Evolutionary conservation across 2,113 vertebrate genomes (phyloP).

Genomic region (Phycodurus eques): DNA sequence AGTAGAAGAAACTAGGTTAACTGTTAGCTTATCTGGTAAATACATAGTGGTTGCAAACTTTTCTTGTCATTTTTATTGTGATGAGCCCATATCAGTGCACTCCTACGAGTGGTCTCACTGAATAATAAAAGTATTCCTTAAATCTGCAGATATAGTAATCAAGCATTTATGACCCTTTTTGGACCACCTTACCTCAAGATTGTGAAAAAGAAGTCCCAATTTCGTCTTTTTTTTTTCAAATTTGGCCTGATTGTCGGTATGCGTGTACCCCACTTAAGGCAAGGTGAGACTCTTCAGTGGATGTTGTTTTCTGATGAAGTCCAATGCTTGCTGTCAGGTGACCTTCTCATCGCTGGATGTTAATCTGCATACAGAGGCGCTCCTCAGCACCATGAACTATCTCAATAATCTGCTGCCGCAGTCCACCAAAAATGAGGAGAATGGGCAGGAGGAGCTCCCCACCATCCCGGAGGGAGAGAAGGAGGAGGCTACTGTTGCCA

Average conservation of each 20-base stretch:
- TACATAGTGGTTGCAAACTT: too few relatives aligned
- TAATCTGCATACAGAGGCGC: slow-evolving; percentile 92
- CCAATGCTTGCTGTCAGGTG: slow-evolving; percentile 53
- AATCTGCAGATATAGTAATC: too few relatives aligned
- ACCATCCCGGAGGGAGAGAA: slow-evolving; percentile 71
- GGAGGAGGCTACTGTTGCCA: slow-evolving; percentile 68
- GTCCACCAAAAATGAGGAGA: slow-evolving; percentile 67
- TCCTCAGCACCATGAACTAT: slow-evolving; percentile 88
- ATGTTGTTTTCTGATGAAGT: neutral
- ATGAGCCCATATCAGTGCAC: too few relatives aligned
- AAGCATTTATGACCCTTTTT: too few relatives aligned
- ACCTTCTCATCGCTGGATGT: slow-evolving; percentile 94
- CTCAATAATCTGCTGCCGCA: slow-evolving; percentile 82
- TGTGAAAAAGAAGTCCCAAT: too few relatives aligned
- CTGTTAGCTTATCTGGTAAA: too few relatives aligned
- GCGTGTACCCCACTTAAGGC: neutral
- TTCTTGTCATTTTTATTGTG: too few relatives aligned
- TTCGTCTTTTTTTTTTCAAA: neutral
- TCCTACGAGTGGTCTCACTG: too few relatives aligned
- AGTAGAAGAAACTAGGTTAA: too few relatives aligned
- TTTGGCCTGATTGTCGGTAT: too few relatives aligned
- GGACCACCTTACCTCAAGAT: too few relatives aligned
- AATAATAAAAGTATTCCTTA: too few relatives aligned
- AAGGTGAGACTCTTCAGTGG: neutral
- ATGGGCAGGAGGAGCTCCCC: slow-evolving; percentile 63